phyloP scores from a whole-genome alignment of 2,797 vertebrate species.

The Propithecus deckenii region DNA sequence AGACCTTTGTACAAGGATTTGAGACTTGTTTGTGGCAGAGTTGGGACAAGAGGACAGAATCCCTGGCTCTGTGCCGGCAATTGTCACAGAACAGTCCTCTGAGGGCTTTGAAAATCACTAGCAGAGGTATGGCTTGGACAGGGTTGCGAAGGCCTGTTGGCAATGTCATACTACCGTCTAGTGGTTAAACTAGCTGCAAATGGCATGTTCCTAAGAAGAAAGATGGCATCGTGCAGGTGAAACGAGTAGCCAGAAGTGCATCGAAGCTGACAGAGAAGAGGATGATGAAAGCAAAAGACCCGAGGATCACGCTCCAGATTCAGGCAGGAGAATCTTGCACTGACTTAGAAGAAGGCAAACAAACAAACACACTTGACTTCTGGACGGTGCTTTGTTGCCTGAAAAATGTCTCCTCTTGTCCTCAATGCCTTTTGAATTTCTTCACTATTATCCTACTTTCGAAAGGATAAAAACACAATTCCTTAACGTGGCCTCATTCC shows the following conservation, averaged over 20 bases:
- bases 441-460: not conserved
- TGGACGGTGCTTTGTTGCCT: not conserved
- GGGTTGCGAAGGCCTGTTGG: not conserved
- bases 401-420: not conserved
- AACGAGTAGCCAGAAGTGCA: not conserved
- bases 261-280: not conserved
- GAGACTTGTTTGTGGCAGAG: not conserved
- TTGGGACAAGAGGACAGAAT: not conserved
- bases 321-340: not conserved
- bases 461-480: not conserved
- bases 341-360: not conserved
- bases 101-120: not conserved
- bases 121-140: not conserved
- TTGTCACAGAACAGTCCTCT: not conserved
- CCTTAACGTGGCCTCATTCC: not conserved
- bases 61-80: not conserved
- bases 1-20: not conserved
- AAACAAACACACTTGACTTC: not conserved
- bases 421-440: not conserved
- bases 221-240: not conserved
- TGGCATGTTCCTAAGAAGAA: not conserved
- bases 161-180: not conserved
- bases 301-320: rapidly evolving
- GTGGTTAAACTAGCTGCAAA: not conserved
- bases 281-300: not conserved